A percentile compares a stretch with the other conserved stretches of the same genome.
Evolutionary conservation across 2,113 vertebrate genomes (phyloP).

Genomic region (Muscicapa adusta): DNA sequence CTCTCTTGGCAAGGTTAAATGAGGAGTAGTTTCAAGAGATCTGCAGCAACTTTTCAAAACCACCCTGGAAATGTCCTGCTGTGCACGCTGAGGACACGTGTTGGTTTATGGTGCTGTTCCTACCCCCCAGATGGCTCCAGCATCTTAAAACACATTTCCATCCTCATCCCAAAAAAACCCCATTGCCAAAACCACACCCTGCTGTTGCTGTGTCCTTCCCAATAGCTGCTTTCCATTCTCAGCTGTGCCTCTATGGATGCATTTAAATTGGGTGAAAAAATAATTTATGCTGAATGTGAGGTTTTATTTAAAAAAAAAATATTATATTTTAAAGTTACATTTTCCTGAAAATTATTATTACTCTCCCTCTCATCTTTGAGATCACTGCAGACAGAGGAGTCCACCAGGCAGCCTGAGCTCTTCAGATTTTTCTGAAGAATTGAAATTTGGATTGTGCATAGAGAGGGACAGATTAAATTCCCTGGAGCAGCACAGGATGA

Average conservation of each 20-base stretch:
- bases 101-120: not conserved
- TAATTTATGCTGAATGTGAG: not conserved
- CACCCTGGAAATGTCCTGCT: not conserved
- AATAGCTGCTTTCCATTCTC: not conserved
- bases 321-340: not conserved
- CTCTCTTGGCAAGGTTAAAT: not conserved
- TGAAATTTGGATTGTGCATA: not conserved
- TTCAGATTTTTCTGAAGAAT: not conserved
- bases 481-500: fast-evolving
- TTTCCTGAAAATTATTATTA: not conserved
- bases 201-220: not conserved
- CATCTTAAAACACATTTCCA: not conserved
- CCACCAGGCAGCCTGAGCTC: not conserved
- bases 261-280: not conserved
- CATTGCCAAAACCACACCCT: not conserved
- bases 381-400: not conserved
- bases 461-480: not conserved
- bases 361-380: fast-evolving
- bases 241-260: fast-evolving
- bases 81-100: not conserved
- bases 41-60: not conserved
- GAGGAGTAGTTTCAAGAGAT: not conserved
- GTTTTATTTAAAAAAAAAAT: not conserved
- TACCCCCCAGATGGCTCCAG: not conserved
- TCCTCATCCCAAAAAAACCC: not conserved